Evolutionary conservation across 2,113 vertebrate genomes (phyloP).

Genomic region (Loxodonta africana): DNA sequence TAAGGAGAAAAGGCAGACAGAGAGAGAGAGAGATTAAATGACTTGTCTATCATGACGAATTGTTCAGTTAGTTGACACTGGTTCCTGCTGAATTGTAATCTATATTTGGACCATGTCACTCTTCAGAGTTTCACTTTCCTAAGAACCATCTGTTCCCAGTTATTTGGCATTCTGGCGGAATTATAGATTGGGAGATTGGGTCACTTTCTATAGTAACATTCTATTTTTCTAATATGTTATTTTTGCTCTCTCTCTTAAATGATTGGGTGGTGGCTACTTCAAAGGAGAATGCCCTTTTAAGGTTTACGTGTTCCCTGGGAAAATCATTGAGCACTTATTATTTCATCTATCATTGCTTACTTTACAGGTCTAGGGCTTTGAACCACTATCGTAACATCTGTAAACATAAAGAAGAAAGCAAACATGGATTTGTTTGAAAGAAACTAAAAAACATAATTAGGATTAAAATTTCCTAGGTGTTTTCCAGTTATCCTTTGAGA

Average conservation of each 20-base stretch:
- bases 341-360: background rate
- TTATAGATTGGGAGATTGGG: background rate
- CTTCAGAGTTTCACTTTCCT: constrained; percentile 59
- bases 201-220: background rate
- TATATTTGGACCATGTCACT: background rate
- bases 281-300: background rate
- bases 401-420: background rate
- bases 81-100: background rate
- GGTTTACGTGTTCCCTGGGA: background rate
- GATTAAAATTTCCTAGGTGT: background rate
- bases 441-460: background rate
- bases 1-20: background rate
- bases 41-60: background rate
- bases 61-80: background rate
- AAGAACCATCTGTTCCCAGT: constrained; percentile 13
- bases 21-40: background rate
- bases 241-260: background rate
- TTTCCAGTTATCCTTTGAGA: background rate
- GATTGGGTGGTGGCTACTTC: background rate
- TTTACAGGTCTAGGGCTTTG: background rate
- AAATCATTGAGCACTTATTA: background rate
- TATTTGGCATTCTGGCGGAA: constrained; percentile 11
- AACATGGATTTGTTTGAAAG: background rate
- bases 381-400: background rate
- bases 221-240: background rate